Conservation (phyloP, 1,140 invertebrate species). For the Manduca sexta region DNA sequence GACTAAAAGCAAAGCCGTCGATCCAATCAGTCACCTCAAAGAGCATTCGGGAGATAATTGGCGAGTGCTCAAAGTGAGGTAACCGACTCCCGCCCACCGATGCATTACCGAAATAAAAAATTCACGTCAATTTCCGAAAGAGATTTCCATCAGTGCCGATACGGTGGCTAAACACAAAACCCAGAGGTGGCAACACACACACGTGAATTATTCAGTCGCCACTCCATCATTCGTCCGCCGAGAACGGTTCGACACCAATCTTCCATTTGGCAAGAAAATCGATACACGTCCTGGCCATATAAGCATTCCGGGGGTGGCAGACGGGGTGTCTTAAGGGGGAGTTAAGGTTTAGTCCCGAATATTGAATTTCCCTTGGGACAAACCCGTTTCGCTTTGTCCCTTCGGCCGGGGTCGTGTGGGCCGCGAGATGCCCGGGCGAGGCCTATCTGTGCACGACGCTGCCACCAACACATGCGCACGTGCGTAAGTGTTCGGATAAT, state of each 20-base stretch:
- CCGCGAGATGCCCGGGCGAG: conserved; percentile 58
- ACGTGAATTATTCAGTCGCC: conserved; percentile 64
- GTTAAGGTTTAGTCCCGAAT: conserved; percentile 73
- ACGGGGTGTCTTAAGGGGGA: conserved; percentile 67
- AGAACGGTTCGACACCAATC: conserved; percentile 70
- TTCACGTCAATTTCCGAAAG: conserved; percentile 43
- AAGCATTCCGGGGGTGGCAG: conserved; percentile 68
- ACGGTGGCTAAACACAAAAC: conserved; percentile 56
- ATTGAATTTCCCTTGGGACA: conserved; percentile 73
- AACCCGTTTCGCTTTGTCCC: conserved; percentile 72
- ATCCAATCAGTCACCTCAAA: conserved; percentile 56
- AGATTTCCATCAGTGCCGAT: conserved; percentile 45
- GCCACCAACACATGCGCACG: conserved; percentile 34
- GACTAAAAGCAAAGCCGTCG: conserved; percentile 22
- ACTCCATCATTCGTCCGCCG: conserved; percentile 64
- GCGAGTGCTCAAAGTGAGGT: conserved; percentile 26
- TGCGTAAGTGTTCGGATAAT: conserved; percentile 57
- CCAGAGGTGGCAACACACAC: conserved; percentile 41
- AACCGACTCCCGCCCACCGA: conserved; percentile 6
- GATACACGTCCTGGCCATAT: conserved; percentile 72
- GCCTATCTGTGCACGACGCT: not conserved
- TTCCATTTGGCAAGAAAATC: conserved; percentile 72
- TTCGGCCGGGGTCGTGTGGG: conserved; percentile 64
- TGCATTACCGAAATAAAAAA: conserved; percentile 65
- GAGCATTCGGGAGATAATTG: conserved; percentile 45